Evolutionary conservation across 2,113 vertebrate species (phyloP), one percentile per base, ranked within the genome.

Genomic region (Thalassoma bifasciatum): DNA sequence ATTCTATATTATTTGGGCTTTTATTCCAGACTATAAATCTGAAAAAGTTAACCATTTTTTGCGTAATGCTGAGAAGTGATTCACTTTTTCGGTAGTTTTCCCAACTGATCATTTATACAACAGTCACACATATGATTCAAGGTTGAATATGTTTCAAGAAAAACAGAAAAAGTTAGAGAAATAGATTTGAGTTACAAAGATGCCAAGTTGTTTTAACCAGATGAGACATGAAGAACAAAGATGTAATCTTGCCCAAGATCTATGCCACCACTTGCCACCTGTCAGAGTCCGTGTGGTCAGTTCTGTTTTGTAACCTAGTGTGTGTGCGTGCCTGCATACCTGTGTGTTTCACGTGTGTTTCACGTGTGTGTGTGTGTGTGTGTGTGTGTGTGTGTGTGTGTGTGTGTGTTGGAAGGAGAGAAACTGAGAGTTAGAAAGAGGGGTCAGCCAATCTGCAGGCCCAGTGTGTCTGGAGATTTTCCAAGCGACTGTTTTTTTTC

Each of bases 391-490:
- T 22, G 42, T 36, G 17, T 65, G 50, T 56, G 57, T 58, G 59
- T 22, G 19, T 64, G 21, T 53, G 67, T 58, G 67, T 66, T 2
- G 36, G 50, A 10, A 57, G 37, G 74, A 62, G 68, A 72, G 56
- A 77, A 70, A 86, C 70, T 34, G 66, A 77, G 67, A 79, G 72
- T 66, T 84, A 76, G 67, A 86, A 77, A 67, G 61, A 56, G 64
- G 79, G 80, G 86, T 91, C 88, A 90, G 83, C 70, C 78, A 83
- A 79, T 66, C 89, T 84, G 79, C 81, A 86, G 82, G 77, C 89
- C 83, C 80, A 86, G 81, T 83, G 81, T 83, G 81, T 69, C 75
- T 87, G 89, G 88, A 91, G 70, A 59, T 60, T 74, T 79, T 91
- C 86, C 88, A 89, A 89, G 75, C 75, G 75, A 71, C 51, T 81